A percentile compares a stretch with the other conserved stretches of the same genome.
Conservation (phyloP, 2,113 vertebrate species). For the Lamprotornis superbus region DNA sequence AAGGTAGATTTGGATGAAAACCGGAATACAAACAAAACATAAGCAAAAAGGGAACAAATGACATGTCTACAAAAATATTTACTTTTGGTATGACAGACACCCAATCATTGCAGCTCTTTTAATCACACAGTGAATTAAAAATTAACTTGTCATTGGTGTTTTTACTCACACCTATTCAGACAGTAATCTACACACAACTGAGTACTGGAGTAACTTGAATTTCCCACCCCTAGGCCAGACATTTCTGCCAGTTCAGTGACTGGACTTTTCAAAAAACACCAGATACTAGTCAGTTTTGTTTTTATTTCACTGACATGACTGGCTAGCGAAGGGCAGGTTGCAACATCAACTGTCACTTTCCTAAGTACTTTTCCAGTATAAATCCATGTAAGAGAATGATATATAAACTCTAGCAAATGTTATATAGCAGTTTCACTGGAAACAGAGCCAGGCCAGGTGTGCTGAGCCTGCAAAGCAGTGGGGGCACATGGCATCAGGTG, state of each 20-base stretch:
- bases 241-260: neutral
- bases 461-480: neutral
- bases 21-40: neutral
- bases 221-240: neutral
- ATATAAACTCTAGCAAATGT: neutral
- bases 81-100: neutral
- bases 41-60: neutral
- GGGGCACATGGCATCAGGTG: neutral
- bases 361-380: neutral
- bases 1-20: neutral
- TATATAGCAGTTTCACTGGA: neutral
- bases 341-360: neutral
- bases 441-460: neutral
- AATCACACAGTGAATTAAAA: neutral
- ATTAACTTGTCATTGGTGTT: neutral
- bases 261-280: neutral
- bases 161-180: neutral
- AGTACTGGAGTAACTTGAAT: neutral
- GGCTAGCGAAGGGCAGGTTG: neutral
- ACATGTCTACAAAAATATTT: neutral
- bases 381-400: neutral
- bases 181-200: neutral
- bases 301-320: neutral
- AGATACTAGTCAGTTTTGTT: accelerated
- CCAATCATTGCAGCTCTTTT: neutral